These are phyloP conservation scores for Alfaro cultratus DNA, from an alignment of 2,797 vertebrate genomes.

Conservation along the genomic window DNA sequence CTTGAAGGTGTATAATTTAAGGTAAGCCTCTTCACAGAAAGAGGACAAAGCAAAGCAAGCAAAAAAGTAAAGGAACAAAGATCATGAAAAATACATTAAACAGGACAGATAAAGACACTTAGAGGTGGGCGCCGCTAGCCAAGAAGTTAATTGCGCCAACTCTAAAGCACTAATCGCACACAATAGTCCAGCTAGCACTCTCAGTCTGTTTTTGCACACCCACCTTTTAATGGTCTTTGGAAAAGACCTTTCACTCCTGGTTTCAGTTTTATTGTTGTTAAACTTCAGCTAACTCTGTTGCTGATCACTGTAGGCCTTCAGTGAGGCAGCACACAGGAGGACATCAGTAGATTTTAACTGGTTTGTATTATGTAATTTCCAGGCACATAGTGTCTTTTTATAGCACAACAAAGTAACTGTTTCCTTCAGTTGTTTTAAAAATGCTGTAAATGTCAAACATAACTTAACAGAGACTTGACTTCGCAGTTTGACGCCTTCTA, in stretches of 20 bases:
- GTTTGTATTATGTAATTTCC: no score
- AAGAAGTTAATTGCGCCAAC: not conserved
- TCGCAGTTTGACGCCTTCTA: no score
- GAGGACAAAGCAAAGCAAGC: not conserved
- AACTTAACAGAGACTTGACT: no score
- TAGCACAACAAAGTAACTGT: no score
- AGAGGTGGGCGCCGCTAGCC: not conserved
- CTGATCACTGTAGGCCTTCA: no score
- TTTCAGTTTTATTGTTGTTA: not conserved
- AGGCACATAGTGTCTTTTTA: no score
- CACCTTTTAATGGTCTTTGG: not conserved
- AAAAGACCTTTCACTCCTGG: not conserved
- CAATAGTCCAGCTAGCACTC: no score
- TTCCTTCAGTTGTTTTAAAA: no score
- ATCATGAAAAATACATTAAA: not conserved
- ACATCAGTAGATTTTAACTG: not conserved
- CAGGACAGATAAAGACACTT: not conserved
- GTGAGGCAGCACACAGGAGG: no score
- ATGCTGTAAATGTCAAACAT: no score
- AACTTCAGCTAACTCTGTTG: not conserved
- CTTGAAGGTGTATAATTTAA: not conserved
- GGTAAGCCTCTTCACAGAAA: conserved; percentile 1
- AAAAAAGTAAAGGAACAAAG: not conserved
- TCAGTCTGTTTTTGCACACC: not conserved
- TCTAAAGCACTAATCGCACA: not conserved